A percentile compares a stretch with the other conserved stretches of the same genome.
Conservation (phyloP, 2,113 vertebrate species). For the Dasypus novemcinctus region DNA sequence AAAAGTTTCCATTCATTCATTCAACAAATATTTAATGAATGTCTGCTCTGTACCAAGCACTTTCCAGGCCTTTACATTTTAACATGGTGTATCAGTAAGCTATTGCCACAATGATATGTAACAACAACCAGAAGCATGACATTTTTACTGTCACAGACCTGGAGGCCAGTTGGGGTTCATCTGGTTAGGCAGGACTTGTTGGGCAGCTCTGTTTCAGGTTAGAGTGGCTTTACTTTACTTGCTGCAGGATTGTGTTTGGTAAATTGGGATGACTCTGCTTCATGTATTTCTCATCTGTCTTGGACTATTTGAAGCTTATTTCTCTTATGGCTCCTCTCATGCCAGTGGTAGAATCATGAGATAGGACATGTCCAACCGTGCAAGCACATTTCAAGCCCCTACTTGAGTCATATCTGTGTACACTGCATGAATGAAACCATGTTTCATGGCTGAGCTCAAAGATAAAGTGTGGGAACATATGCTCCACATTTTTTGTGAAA, state of each 20-base stretch:
- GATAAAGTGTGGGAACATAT: background rate
- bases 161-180: background rate
- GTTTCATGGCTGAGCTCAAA: background rate
- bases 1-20: constrained; percentile 33
- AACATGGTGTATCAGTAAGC: background rate
- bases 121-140: background rate
- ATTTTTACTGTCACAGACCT: constrained; percentile 3
- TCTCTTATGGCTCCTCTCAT: background rate
- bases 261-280: background rate
- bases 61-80: constrained; percentile 37
- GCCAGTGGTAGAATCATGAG: background rate
- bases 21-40: constrained; percentile 1
- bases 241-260: background rate
- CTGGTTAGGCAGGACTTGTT: background rate
- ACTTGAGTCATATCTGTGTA: constrained; percentile 8
- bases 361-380: background rate
- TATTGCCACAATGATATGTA: background rate
- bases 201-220: background rate
- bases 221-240: background rate
- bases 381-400: background rate
- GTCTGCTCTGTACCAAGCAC: background rate
- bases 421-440: constrained; percentile 28
- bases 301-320: background rate
- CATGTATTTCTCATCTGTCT: constrained; percentile 10
- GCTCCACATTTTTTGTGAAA: background rate